A percentile compares a stretch with the other conserved stretches of the same genome.
Conservation (phyloP, 2,797 vertebrate species). For the Typhlichthys eigenmanni region DNA sequence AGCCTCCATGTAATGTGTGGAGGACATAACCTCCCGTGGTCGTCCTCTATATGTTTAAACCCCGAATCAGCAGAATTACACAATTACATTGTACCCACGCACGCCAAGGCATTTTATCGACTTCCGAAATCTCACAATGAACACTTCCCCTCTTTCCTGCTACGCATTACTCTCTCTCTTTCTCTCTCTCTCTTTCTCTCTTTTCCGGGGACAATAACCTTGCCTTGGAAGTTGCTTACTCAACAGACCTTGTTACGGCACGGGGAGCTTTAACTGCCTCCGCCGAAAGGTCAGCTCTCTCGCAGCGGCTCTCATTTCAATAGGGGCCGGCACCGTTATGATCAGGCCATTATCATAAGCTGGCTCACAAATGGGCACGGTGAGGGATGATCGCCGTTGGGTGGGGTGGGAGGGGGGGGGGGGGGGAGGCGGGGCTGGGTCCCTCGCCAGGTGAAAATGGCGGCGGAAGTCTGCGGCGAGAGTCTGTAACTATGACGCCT, state of each 20-base stretch:
- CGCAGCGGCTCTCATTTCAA: constrained; percentile 66
- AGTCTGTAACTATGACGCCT: not conserved
- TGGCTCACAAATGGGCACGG: constrained; percentile 75
- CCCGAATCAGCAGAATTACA: constrained; percentile 1
- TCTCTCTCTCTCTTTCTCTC: constrained; percentile 11
- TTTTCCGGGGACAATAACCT: constrained; percentile 64
- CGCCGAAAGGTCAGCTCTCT: constrained; percentile 75
- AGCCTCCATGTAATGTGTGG: too few relatives aligned
- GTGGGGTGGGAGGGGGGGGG: constrained; percentile 27
- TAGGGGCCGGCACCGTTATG: constrained; percentile 66
- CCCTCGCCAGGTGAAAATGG: too few relatives aligned
- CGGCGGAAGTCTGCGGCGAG: too few relatives aligned
- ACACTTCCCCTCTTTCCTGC: constrained; percentile 40
- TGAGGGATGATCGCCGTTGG: constrained; percentile 53
- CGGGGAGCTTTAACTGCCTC: constrained; percentile 62
- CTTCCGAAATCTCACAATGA: constrained; percentile 75
- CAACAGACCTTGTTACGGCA: constrained; percentile 79
- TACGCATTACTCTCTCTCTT: constrained; percentile 21
- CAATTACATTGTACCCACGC: constrained; percentile 16
- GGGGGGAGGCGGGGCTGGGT: constrained; percentile 18
- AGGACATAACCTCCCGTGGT: constrained; percentile 19
- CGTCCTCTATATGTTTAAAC: constrained; percentile 47
- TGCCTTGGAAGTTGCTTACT: constrained; percentile 81
- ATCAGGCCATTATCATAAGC: constrained; percentile 74
- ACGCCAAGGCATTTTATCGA: constrained; percentile 67